Conservation (phyloP, 2,888 invertebrate species). For the Microctonus brassicae region DNA sequence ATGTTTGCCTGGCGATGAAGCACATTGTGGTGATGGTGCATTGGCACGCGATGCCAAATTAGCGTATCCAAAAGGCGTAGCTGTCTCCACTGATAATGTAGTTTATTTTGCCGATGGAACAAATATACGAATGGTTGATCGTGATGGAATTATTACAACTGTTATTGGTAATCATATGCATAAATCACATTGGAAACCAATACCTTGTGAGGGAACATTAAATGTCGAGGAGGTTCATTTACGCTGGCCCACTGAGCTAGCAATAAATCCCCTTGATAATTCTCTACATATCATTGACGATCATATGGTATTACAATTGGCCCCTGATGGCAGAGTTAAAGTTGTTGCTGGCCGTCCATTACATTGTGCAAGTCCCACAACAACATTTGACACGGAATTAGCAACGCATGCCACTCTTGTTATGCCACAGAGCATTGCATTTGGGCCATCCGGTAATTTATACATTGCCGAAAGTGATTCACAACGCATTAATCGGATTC, state of each 20-base stretch:
- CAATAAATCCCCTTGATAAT: slow-evolving; percentile 95
- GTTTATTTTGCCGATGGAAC: slow-evolving; percentile 97
- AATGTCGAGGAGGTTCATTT: slow-evolving; percentile 94
- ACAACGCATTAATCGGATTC: slow-evolving; percentile 90
- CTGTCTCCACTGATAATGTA: slow-evolving; percentile 91
- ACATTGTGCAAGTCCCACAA: slow-evolving; percentile 88
- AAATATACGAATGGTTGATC: slow-evolving; percentile 92
- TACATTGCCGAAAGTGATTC: slow-evolving; percentile 97
- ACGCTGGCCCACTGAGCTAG: slow-evolving; percentile 95
- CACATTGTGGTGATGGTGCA: slow-evolving; percentile 96
- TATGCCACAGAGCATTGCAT: slow-evolving; percentile 94
- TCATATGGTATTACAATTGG: slow-evolving; percentile 93
- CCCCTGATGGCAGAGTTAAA: slow-evolving; percentile 90
- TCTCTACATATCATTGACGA: slow-evolving; percentile 96
- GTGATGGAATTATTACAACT: slow-evolving; percentile 92
- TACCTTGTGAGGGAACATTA: slow-evolving; percentile 91
- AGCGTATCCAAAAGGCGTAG: slow-evolving; percentile 96
- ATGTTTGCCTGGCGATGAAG: slow-evolving; percentile 92
- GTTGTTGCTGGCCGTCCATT: slow-evolving; percentile 94
- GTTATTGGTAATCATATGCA: slow-evolving; percentile 94
- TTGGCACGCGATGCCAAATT: slow-evolving; percentile 93
- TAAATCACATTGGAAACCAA: slow-evolving; percentile 93
- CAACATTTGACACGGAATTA: slow-evolving; percentile 85
- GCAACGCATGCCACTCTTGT: slow-evolving; percentile 92
- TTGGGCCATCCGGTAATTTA: slow-evolving; percentile 91